phyloP scores from a whole-genome alignment of 2,113 vertebrate genomes.

The Toxotes jaculatrix region DNA sequence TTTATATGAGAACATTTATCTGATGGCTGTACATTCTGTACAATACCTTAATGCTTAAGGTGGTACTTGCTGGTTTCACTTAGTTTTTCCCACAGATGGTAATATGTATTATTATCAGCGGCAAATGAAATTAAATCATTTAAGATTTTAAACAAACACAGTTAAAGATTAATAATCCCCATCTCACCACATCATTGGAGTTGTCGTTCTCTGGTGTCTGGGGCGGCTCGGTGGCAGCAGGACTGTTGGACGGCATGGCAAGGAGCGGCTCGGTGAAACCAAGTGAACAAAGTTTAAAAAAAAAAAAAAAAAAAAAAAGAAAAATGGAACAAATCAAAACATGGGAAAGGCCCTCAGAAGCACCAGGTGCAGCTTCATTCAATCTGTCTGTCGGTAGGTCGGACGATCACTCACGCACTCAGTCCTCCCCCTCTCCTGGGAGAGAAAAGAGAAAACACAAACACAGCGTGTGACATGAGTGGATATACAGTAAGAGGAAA shows the following conservation, averaged over 20 bases:
- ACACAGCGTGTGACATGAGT: slow-evolving; percentile 33
- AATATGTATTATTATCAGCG: background rate
- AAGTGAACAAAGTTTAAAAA: slow-evolving; percentile 45
- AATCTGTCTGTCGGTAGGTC: slow-evolving; percentile 27
- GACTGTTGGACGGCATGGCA: slow-evolving; percentile 82
- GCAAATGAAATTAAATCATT: background rate
- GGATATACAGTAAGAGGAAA: slow-evolving; percentile 11
- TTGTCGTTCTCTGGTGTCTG: slow-evolving; percentile 73
- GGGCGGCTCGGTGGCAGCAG: slow-evolving; percentile 64
- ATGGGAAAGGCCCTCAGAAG: slow-evolving; percentile 64
- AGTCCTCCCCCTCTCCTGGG: slow-evolving; percentile 63
- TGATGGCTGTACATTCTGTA: background rate
- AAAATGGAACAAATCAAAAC: slow-evolving; percentile 70
- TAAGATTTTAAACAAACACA: background rate
- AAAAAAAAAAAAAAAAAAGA: slow-evolving; percentile 34
- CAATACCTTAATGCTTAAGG: slow-evolving; percentile 19
- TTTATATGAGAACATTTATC: background rate
- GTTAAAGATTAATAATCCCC: background rate
- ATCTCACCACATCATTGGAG: slow-evolving; percentile 73
- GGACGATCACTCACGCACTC: slow-evolving; percentile 25
- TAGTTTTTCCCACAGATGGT: background rate
- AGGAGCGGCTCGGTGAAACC: slow-evolving; percentile 54
- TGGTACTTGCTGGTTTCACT: background rate
- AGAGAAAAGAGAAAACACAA: slow-evolving; percentile 41
- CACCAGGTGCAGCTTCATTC: slow-evolving; percentile 78